Percentiles rank a stretch among this genome's conserved stretches.
phyloP scores from a whole-genome alignment of 2,888 invertebrate species.

The Steinernema hermaphroditum region DNA sequence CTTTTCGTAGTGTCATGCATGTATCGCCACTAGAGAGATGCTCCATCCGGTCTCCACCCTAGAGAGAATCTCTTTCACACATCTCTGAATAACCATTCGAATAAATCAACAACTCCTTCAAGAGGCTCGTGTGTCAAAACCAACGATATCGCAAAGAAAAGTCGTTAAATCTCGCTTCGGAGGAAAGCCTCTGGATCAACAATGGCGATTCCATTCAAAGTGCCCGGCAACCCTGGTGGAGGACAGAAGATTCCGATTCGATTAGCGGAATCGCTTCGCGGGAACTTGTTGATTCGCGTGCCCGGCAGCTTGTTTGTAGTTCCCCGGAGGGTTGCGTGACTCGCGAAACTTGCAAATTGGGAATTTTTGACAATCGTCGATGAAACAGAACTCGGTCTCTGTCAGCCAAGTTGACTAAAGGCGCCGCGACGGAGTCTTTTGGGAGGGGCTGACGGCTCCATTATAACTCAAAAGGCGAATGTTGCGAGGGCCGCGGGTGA shows the following conservation, averaged over 20 bases:
- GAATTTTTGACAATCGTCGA: slow-evolving; percentile 19
- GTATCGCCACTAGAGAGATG: too few species aligned
- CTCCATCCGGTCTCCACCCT: too few species aligned
- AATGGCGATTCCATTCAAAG: neutral
- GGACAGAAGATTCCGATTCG: slow-evolving; percentile 8
- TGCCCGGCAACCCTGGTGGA: neutral
- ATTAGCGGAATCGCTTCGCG: slow-evolving; percentile 12
- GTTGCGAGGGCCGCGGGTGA: slow-evolving; percentile 27
- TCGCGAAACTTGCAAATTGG: slow-evolving; percentile 21
- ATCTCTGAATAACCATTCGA: too few species aligned
- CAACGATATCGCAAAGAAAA: neutral
- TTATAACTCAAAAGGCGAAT: slow-evolving; percentile 26
- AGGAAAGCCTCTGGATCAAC: neutral
- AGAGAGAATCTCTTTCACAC: too few species aligned
- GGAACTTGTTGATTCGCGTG: slow-evolving; percentile 29
- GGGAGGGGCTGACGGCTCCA: slow-evolving; percentile 6
- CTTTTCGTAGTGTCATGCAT: too few species aligned
- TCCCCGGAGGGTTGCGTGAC: slow-evolving; percentile 30
- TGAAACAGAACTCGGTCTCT: too few species aligned
- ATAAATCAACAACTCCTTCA: neutral
- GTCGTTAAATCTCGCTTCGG: slow-evolving; percentile 17
- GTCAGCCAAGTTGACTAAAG: too few species aligned
- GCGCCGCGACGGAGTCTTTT: too few species aligned
- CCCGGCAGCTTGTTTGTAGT: slow-evolving; percentile 15
- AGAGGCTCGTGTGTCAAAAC: neutral